These are phyloP conservation scores for Scarus forsteni DNA, from an alignment of 2,797 vertebrate genomes.

Conservation along the genomic window DNA sequence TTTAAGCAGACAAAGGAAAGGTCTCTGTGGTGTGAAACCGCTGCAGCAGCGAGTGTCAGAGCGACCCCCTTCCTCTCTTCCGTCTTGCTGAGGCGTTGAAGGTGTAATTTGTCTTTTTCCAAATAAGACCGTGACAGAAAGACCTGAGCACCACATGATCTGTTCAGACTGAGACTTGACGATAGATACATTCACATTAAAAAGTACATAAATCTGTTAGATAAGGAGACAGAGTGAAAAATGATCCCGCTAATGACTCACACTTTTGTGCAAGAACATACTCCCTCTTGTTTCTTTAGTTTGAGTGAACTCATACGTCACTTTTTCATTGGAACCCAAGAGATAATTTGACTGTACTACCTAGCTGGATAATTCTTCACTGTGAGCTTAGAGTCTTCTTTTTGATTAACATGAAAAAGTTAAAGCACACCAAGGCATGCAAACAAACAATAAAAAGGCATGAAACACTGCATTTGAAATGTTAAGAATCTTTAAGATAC, in stretches of 20 bases:
- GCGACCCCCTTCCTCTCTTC: neutral
- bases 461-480: too few species aligned
- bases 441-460: too few species aligned
- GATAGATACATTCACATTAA: constrained; percentile 16
- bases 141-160: constrained; percentile 4
- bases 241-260: constrained; percentile 9
- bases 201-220: constrained; percentile 14
- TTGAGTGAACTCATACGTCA: too few species aligned
- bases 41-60: constrained; percentile 31
- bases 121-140: constrained; percentile 24
- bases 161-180: constrained; percentile 8
- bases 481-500: too few species aligned
- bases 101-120: constrained; percentile 44
- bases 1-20: constrained; percentile 72
- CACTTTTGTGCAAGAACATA: neutral
- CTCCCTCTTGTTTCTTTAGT: neutral
- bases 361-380: too few species aligned
- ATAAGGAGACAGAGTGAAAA: neutral
- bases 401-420: too few species aligned
- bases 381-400: too few species aligned
- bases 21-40: constrained; percentile 65
- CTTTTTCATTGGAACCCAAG: too few species aligned
- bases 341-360: too few species aligned
- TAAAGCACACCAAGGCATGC: too few species aligned
- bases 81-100: neutral